Percentiles rank a stretch among this genome's conserved stretches.
Conservation (phyloP, 2,888 invertebrate genomes). For the Diachrysia chrysitis region DNA sequence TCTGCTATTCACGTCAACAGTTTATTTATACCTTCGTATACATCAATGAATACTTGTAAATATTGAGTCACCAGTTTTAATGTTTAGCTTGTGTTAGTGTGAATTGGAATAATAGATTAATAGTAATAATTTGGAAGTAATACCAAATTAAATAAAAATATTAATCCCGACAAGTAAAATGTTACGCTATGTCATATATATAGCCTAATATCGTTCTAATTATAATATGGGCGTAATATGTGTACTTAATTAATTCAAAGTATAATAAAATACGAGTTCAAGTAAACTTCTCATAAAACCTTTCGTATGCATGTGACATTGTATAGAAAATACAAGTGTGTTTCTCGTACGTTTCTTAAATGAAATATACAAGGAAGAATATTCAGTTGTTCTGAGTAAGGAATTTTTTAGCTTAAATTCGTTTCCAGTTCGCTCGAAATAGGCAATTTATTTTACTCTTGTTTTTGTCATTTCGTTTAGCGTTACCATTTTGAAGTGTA, state of each 20-base stretch:
- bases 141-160: too few relatives aligned
- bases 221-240: too few relatives aligned
- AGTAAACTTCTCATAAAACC: not conserved
- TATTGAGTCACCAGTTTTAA: not conserved
- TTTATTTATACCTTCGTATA: not conserved
- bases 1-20: constrained; percentile 4
- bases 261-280: not conserved
- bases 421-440: constrained; percentile 55
- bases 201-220: too few relatives aligned
- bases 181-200: too few relatives aligned
- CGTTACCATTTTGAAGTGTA: constrained; percentile 38
- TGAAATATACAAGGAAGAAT: constrained; percentile 1
- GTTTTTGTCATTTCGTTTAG: constrained; percentile 50
- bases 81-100: too few relatives aligned
- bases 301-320: not conserved
- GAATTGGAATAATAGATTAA: too few relatives aligned
- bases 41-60: not conserved
- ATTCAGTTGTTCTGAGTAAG: constrained; percentile 18
- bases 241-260: too few relatives aligned
- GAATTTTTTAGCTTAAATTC: constrained; percentile 49
- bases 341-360: constrained; percentile 1
- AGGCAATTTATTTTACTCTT: constrained; percentile 61
- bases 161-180: too few relatives aligned
- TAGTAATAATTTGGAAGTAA: too few relatives aligned
- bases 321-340: not conserved